Base-by-base conservation (phyloP, 2,888 invertebrate genomes). In the Tetranychus truncatus region DNA sequence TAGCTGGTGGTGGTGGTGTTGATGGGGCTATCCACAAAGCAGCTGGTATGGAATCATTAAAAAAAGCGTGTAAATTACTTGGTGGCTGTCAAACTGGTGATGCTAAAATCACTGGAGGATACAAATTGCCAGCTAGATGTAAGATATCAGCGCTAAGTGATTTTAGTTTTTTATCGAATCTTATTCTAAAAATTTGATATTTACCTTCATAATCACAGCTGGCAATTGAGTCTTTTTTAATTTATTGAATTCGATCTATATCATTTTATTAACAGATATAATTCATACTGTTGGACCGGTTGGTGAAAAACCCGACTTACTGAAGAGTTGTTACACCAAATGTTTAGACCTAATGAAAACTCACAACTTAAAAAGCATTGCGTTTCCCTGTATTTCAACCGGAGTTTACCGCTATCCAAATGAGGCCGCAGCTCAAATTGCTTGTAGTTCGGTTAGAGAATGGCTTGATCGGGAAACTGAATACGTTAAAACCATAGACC, bases 231-330 rank as follows among this genome's bases (percentile, higher is more conserved):
- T 75, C 71, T 69, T 74, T 75, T 77, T 77, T 77, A 78, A 71
- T 69, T 73, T 45, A 11, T 66, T 6, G 15, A 21, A 66, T 45
- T 3, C 8, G 15, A 24, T 15, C 20, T 46, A 45, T 18, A 9
- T 24, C 24, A 2, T 77, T 20, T 72, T 75, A 77, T 77, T 86
- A 86, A 69, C 84, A 92, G 92, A 91, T 85, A 87, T 94, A 0
- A 91, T 94, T 78, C 92, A 92, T 81, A 92, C 93, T 8, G 93
- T 93, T 21, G 94, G 94, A 0, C 93, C 94, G 1, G 86, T 86
- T 80, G 89, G 90, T 71, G 88, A 89, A 77, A 87, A 88, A 6
- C 86, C 87, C 7, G 82, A 85, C 0, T 83, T 86, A 71, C 85
- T 94, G 7, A 82, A 84, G 75, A 85, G 86, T 0, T 91, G 91